These are phyloP conservation scores for Cephus nigrinus DNA, from an alignment of 2,888 invertebrate species.

Conservation along the genomic window DNA sequence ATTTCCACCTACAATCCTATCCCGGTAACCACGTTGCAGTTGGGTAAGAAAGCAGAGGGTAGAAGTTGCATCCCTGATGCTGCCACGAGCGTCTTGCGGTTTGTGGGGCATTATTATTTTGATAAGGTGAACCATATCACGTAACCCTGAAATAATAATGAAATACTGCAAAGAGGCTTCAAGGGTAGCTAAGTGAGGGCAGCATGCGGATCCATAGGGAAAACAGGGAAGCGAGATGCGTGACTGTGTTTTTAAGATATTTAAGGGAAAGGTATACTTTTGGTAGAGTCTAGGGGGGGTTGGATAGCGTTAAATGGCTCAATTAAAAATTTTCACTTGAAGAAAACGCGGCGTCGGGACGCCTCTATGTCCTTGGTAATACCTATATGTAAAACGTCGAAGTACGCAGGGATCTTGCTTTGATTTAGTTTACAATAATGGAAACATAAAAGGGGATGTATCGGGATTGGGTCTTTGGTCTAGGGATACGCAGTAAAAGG, in stretches of 20 bases:
- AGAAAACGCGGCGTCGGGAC: neutral
- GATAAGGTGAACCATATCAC: neutral
- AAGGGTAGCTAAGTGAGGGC: neutral
- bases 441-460: neutral
- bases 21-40: neutral
- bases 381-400: neutral
- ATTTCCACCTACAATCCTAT: neutral
- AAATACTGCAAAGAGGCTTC: neutral
- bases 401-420: neutral
- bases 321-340: neutral
- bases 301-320: neutral
- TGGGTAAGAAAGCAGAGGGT: neutral
- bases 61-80: neutral
- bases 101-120: neutral
- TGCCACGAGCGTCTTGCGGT: neutral
- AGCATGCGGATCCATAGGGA: neutral
- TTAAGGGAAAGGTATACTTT: neutral
- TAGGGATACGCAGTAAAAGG: neutral
- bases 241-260: neutral
- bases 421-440: neutral
- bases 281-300: neutral
- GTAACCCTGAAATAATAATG: too few species aligned
- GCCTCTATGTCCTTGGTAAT: neutral
- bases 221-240: neutral
- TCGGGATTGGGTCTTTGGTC: neutral